Conservation (phyloP, 2,113 vertebrate species). For the Rhagologus leucostigma region DNA sequence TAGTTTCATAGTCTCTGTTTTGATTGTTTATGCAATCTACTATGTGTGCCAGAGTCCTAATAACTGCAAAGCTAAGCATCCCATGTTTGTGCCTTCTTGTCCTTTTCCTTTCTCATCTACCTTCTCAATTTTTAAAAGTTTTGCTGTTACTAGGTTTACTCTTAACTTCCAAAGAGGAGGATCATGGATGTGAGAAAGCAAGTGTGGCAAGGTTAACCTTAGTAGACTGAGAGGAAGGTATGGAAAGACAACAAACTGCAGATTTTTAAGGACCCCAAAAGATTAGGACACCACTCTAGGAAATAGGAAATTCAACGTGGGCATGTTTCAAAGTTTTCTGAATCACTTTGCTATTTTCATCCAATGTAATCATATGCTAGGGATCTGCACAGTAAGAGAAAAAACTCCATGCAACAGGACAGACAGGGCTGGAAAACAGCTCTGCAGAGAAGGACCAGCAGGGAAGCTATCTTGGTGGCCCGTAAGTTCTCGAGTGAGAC, state of each 20-base stretch:
- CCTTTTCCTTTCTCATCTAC: neutral
- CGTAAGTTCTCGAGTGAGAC: neutral
- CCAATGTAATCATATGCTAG: neutral
- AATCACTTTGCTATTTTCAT: neutral
- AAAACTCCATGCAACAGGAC: neutral
- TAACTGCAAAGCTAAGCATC: neutral
- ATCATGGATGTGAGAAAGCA: neutral
- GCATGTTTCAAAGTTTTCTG: neutral
- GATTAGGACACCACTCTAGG: neutral
- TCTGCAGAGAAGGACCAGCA: neutral
- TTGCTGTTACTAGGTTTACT: neutral
- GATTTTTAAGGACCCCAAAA: neutral
- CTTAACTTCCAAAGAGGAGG: neutral
- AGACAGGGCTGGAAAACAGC: neutral
- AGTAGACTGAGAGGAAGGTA: neutral
- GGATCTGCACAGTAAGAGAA: neutral
- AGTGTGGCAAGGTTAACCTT: neutral
- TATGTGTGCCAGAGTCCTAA: neutral
- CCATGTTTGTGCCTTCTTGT: neutral
- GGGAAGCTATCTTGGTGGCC: neutral
- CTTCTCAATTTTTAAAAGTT: neutral
- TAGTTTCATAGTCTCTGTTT: constrained; percentile 8
- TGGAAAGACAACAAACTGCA: neutral
- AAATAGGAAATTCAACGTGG: neutral
- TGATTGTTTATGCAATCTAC: neutral